Conservation (phyloP, 1,140 invertebrate species). For the Pogonognathellus flavescens region DNA sequence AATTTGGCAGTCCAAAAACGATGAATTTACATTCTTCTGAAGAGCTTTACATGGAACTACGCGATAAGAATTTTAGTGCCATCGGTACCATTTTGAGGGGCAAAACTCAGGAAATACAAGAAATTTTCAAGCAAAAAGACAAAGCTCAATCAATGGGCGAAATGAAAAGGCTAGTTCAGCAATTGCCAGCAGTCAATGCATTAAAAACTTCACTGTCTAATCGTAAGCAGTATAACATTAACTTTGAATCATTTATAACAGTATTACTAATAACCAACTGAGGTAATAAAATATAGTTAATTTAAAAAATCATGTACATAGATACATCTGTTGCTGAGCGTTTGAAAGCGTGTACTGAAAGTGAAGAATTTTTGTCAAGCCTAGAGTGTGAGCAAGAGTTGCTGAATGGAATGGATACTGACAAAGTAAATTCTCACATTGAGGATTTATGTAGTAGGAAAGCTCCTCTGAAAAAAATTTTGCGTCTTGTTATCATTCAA, state of each 20-base stretch:
- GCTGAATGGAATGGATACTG: constrained; percentile 90
- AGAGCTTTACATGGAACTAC: constrained; percentile 88
- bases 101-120: constrained; percentile 85
- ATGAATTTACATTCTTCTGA: constrained; percentile 92
- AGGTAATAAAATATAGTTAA: no score
- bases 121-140: constrained; percentile 62
- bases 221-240: constrained; percentile 70
- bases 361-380: constrained; percentile 77
- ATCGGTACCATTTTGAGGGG: constrained; percentile 87
- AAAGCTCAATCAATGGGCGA: constrained; percentile 90
- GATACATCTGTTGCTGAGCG: constrained; percentile 84
- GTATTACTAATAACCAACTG: no score
- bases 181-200: constrained; percentile 88
- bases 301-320: no score
- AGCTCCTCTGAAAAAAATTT: constrained; percentile 83
- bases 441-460: constrained; percentile 91
- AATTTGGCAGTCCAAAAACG: constrained; percentile 82
- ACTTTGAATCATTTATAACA: no score
- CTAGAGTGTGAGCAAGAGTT: constrained; percentile 89
- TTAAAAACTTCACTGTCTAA: constrained; percentile 86
- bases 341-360: constrained; percentile 80
- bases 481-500: constrained; percentile 91
- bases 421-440: constrained; percentile 88
- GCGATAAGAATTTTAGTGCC: constrained; percentile 95
- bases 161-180: constrained; percentile 93